Conservation (phyloP, 2,797 vertebrate genomes). For the Lacerta agilis region DNA sequence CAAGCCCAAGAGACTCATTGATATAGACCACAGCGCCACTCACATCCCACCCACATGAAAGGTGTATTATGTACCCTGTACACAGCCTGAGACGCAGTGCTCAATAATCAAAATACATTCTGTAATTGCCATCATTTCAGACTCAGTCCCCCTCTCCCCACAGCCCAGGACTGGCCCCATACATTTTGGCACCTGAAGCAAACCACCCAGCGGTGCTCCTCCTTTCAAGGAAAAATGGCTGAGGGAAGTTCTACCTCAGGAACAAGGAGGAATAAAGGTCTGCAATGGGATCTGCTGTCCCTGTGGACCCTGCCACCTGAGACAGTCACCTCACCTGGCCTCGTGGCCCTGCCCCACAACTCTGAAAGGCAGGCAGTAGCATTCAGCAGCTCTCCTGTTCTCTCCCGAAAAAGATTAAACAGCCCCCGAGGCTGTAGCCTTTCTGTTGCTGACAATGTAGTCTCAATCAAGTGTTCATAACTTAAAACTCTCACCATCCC, state of each 20-base stretch:
- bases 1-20: too few species aligned
- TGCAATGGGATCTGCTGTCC: too few species aligned
- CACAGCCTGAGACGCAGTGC: not conserved
- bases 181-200: too few species aligned
- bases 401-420: slow-evolving; percentile 15
- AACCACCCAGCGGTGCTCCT: too few species aligned
- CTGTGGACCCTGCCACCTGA: too few species aligned
- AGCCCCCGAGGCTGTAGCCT: not conserved
- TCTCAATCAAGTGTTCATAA: slow-evolving; percentile 1
- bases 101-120: not conserved
- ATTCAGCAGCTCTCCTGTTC: not conserved
- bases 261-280: too few species aligned
- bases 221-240: too few species aligned
- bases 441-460: slow-evolving; percentile 1
- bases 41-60: not conserved
- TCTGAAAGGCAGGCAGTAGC: not conserved
- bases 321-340: too few species aligned
- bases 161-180: not conserved
- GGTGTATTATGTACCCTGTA: not conserved
- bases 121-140: not conserved
- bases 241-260: too few species aligned
- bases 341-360: too few species aligned
- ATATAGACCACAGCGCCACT: not conserved
- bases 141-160: not conserved
- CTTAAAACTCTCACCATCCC: not conserved